These are phyloP conservation scores for Lymantria dispar DNA, from an alignment of 2,888 invertebrate species.

Conservation along the genomic window DNA sequence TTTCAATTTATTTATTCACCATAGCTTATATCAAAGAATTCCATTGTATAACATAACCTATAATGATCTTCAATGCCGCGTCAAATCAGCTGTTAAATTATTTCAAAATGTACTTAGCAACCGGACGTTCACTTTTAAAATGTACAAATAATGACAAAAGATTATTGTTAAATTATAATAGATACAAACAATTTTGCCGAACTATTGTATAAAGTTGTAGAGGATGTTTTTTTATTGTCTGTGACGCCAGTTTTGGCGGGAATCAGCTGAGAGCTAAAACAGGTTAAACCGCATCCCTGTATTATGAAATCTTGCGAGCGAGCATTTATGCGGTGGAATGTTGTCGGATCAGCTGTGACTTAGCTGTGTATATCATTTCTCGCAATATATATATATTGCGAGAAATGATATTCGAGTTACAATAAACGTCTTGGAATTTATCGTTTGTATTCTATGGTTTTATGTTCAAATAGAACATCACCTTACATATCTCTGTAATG, in stretches of 20 bases:
- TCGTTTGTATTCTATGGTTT: no score
- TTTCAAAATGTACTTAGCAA: not conserved
- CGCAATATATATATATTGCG: not conserved
- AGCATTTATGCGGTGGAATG: conserved; percentile 3
- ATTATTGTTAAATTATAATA: conserved; percentile 8
- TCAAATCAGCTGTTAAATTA: conserved; percentile 8
- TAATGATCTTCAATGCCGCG: not conserved
- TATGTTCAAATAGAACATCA: no score
- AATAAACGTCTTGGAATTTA: not conserved
- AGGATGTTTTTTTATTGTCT: conserved; percentile 10
- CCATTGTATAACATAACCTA: no score
- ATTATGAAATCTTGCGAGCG: conserved; percentile 13
- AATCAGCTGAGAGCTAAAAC: conserved; percentile 35
- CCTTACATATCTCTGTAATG: no score
- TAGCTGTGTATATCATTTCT: not conserved
- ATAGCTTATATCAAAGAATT: no score
- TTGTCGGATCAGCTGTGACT: not conserved
- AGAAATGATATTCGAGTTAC: not conserved
- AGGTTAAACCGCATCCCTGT: conserved; percentile 28
- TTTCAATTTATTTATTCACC: no score
- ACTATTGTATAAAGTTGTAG: conserved; percentile 18
- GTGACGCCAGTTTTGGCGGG: conserved; percentile 37
- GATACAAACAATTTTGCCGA: conserved; percentile 18
- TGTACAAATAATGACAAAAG: conserved; percentile 3
- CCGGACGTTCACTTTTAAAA: conserved; percentile 4